phyloP scores from a whole-genome alignment of 2,888 invertebrate species.

The Nephrotoma guestfalica region DNA sequence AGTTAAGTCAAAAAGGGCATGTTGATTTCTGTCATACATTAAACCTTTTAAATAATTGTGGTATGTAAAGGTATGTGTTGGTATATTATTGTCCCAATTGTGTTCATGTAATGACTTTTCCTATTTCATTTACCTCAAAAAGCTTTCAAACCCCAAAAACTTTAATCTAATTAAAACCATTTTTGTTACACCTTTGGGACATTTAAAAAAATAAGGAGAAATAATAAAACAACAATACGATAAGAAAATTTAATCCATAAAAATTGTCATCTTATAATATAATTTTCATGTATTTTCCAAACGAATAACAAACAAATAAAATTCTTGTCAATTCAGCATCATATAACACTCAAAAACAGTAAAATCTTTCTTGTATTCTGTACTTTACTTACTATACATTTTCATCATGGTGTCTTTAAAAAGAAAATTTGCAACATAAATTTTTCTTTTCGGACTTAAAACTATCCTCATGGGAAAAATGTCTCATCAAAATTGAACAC shows the following conservation, averaged over 20 bases:
- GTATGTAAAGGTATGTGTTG: background rate
- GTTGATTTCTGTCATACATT: background rate
- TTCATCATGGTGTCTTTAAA: background rate
- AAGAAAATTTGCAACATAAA: background rate
- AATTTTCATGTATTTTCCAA: background rate
- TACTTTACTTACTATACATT: background rate
- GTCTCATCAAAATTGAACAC: background rate
- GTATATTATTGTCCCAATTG: background rate
- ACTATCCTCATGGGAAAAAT: background rate
- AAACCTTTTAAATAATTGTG: background rate
- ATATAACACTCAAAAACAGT: background rate
- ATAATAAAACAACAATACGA: background rate
- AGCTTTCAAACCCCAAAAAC: background rate
- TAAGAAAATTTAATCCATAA: background rate
- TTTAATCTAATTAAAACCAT: constrained; percentile 2
- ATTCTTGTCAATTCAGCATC: background rate
- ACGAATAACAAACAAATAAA: background rate
- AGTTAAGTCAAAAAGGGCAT: background rate
- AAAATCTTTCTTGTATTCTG: background rate
- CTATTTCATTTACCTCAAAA: background rate
- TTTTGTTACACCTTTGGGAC: constrained; percentile 2
- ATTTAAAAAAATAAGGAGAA: background rate
- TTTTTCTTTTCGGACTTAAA: background rate
- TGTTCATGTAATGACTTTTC: background rate
- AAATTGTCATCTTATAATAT: background rate